Evolutionary conservation across 2,888 invertebrate genomes (phyloP), one percentile per base, ranked within the genome.

Genomic region (Drosophila lacicola): DNA sequence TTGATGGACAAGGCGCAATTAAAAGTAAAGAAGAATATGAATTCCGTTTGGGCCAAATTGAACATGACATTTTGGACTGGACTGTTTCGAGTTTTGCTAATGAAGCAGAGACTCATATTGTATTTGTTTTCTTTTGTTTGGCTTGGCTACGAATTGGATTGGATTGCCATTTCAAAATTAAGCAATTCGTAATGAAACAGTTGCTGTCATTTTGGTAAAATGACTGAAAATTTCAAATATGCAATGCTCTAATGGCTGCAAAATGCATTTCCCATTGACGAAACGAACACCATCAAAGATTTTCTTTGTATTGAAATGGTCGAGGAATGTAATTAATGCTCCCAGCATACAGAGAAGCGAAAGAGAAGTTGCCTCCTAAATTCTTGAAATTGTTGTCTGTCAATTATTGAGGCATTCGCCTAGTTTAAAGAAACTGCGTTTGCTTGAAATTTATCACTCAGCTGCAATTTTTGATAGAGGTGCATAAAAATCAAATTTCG

Each of bases 1-100:
- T 21, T 74, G 74, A 76, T 55, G 86, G 74, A 86, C 83, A 73
- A 66, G 58, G 42, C 39, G 44, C 77, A 81, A 79, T 83, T 70
- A 73, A 69, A 63, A 79, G 65, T 1, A 46, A 65, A 79, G 65
- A 0, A 46, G 70, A 72, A 64, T 64, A 66, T 74, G 74, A 79
- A 71, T 68, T 72, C 84, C 75, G 71, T 75, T 29, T 73, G 56
- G 45, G 49, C 45, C 46, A 67, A 80, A 83, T 83, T 80, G 78
- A 67, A 78, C 82, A 83, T 71, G 87, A 80, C 87, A 80, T 70
- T 73, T 70, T 46, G 55, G 17, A 17, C 61, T 34, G 65, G 37
- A 41, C 50, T 51, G 53, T 21, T 19, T 66, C 17, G 60, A 25
- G 55, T 41, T 73, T 66, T 85, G 45, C 42, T 82, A 85, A 82